Evolutionary conservation across 1,140 invertebrate genomes (phyloP), one percentile per base, ranked within the genome.

Genomic region (Metopolophium dirhodum): DNA sequence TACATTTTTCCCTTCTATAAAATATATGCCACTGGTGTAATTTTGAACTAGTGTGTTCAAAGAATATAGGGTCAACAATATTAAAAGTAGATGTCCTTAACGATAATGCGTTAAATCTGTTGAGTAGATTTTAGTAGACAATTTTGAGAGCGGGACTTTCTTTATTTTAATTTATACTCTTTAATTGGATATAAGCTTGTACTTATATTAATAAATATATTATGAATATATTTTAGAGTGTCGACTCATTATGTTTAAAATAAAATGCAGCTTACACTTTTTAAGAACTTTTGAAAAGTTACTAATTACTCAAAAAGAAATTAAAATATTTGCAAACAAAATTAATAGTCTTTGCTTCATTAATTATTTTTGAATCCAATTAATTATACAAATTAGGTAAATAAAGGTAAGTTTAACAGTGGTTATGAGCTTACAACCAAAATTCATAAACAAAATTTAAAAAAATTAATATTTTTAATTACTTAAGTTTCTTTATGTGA

Each of bases 241-340:
- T 9, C 30, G 3, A 77, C 61, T 35, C 30, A n/a, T 77, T 77
- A n/a, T 18, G 18, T 77, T 77, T n/a, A n/a, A 77, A 77, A 77
- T 18, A 77, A 77, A 77, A 18, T n/a, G 4, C n/a, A n/a, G n/a
- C 30, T 77, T 18, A 77, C 30, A 18, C 30, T 18, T 77, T 77
- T 77, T 77, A n/a, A 77, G 61, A n/a, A 77, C 30, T 77, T 35
- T 77, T 77, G 61, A n/a, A 77, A 77, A 35, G 61, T 77, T 77
- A 77, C 14, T 18, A 77, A 77, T 77, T 77, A 77, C 61, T 77
- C 61, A 77, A 77, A 77, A 77, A n/a, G 11, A 77, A 77, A 35
- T 77, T 77, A n/a, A 77, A 77, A 77, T 68, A 77, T n/a, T 35
- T 77, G 61, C 30, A n/a, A 77, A n/a, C 61, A 77, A 77, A 77